phyloP scores from a whole-genome alignment of 2,113 vertebrate genomes.

The Cottus gobio region DNA sequence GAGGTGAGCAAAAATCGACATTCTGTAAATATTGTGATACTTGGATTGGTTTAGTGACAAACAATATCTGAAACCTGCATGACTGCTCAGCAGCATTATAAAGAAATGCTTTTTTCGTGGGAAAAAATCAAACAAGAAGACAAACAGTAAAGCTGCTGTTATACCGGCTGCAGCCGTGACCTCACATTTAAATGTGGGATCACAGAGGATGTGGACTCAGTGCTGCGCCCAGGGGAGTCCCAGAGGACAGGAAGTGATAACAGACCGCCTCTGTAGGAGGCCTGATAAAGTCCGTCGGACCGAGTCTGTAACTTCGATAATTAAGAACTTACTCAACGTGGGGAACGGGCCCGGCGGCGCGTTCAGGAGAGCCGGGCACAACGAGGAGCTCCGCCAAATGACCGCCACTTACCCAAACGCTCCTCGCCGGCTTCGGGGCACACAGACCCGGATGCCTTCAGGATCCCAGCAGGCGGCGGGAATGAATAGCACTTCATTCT shows the following conservation, averaged over 20 bases:
- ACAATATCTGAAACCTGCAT: background rate
- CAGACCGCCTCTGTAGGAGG: constrained; percentile 51
- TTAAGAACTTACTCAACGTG: constrained; percentile 60
- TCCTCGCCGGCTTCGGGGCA: background rate
- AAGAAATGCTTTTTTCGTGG: background rate
- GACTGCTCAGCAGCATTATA: background rate
- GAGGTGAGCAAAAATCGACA: no score
- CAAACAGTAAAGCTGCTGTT: constrained; percentile 8
- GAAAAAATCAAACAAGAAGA: background rate
- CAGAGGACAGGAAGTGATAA: constrained; percentile 60
- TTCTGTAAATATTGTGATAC: no score
- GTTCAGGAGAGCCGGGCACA: constrained; percentile 36
- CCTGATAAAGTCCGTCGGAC: constrained; percentile 63
- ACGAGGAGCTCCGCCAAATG: constrained; percentile 52
- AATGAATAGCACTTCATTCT: constrained; percentile 24
- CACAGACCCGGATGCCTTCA: background rate
- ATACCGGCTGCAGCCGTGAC: constrained; percentile 6
- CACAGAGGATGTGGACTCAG: constrained; percentile 43
- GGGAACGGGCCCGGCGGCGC: constrained; percentile 46
- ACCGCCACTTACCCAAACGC: constrained; percentile 50
- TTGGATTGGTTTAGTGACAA: no score
- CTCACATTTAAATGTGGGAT: constrained; percentile 58
- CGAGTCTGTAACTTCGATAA: constrained; percentile 63
- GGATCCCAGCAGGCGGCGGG: constrained; percentile 35
- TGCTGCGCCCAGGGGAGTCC: constrained; percentile 36